Conservation (phyloP, 2,888 invertebrate species). For the Ophioninae sp. region DNA sequence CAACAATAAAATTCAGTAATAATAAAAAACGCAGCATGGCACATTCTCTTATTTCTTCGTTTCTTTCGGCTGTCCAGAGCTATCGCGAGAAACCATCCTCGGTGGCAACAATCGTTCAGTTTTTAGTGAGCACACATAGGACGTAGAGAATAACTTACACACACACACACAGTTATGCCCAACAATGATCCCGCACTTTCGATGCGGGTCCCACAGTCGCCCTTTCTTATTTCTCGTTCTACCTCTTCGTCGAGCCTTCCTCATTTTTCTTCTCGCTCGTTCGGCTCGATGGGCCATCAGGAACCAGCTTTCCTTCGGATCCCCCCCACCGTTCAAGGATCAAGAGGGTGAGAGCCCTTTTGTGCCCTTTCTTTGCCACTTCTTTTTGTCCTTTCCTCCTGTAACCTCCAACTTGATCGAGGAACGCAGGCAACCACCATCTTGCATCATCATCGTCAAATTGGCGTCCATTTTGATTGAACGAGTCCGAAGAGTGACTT, state of each 20-base stretch:
- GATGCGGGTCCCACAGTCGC: slow-evolving; percentile 63
- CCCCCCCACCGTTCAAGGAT: background rate
- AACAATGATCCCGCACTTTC: slow-evolving; percentile 60
- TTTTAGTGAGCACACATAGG: background rate
- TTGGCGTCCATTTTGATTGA: background rate
- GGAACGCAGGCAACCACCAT: background rate
- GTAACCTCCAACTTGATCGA: slow-evolving; percentile 1
- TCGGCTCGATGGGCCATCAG: slow-evolving; percentile 10
- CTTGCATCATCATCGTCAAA: too few species aligned
- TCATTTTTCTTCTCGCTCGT: background rate
- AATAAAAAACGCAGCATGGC: too few species aligned
- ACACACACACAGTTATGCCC: slow-evolving; percentile 1
- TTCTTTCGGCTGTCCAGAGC: background rate
- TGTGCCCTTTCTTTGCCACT: background rate
- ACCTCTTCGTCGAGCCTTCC: background rate
- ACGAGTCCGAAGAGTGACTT: slow-evolving; percentile 30
- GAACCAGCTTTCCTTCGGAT: slow-evolving; percentile 14
- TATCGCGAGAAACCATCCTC: background rate
- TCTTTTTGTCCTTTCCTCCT: background rate
- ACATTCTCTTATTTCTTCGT: background rate
- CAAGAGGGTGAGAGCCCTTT: background rate
- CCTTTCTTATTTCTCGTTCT: slow-evolving; percentile 23
- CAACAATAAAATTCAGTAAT: too few species aligned
- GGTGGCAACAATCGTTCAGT: background rate
- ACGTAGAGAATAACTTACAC: background rate